A percentile compares a stretch with the other conserved stretches of the same genome.
phyloP scores from a whole-genome alignment of 2,888 invertebrate genomes.

The Rhingia rostrata region DNA sequence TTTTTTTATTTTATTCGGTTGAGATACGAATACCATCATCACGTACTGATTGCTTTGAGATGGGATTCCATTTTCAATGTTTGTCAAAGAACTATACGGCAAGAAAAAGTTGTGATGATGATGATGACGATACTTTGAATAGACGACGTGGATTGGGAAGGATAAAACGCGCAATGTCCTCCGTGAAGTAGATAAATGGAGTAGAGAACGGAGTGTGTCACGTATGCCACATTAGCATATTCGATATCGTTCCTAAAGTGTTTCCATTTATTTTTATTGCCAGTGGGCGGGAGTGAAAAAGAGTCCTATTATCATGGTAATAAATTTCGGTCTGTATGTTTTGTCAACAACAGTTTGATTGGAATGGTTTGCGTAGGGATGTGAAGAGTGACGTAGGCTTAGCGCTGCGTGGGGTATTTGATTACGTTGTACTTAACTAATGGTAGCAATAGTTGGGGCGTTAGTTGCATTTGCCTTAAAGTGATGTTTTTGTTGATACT shows the following conservation, averaged over 20 bases:
- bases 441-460: no score
- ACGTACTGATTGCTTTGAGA: slow-evolving; percentile 64
- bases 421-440: no score
- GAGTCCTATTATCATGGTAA: not conserved
- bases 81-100: slow-evolving; percentile 30
- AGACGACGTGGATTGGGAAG: slow-evolving; percentile 27
- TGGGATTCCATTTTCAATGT: slow-evolving; percentile 47
- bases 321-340: not conserved
- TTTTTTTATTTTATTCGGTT: slow-evolving; percentile 1
- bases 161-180: slow-evolving; percentile 17
- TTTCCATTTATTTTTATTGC: slow-evolving; percentile 55
- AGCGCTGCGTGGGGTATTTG: no score
- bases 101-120: slow-evolving; percentile 3
- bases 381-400: no score
- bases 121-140: slow-evolving; percentile 37
- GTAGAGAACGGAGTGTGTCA: slow-evolving; percentile 41
- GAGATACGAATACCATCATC: slow-evolving; percentile 31
- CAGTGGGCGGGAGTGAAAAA: slow-evolving; percentile 31
- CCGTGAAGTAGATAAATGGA: slow-evolving; percentile 7
- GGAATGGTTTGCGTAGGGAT: no score
- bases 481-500: no score
- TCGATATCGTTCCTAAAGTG: slow-evolving; percentile 46
- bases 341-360: slow-evolving; percentile 7
- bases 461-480: no score
- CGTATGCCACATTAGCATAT: slow-evolving; percentile 56